Base-by-base conservation (phyloP, 1,140 invertebrate genomes). In the Habropoda laboriosa region DNA sequence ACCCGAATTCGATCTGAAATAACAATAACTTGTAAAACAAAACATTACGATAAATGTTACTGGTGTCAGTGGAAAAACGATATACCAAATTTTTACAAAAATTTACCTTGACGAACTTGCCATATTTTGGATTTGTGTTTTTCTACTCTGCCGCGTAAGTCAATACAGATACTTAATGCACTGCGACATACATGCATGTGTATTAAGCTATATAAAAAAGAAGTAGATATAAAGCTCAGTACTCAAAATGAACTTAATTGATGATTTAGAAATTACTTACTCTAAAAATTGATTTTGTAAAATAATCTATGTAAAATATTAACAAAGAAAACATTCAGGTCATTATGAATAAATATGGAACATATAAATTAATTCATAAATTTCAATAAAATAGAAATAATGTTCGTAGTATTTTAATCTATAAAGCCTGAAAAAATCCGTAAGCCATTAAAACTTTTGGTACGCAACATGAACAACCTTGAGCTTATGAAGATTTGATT, bases 21-120 rank as follows among this genome's bases (percentile, higher is more conserved):
- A 27, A 68, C 13, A 27, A 7, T 13, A 18, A 38, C 49, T 6
- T 18, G 47, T 32, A 32, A n/a, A 66, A 53, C 27, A 60, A 40
- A 35, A 53, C 16, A 30, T 38, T 27, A 5, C 13, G 24, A 53
- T 12, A 13, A 70, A 61, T 24, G 8, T 5, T 30, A 51, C 24
- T n/a, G 7, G 18, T 24, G 10, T 24, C 24, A 12, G 4, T 49
- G 1, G 16, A 60, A 57, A 72, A 61, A 47, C 49, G 3, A 47
- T 38, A 3, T 8, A 35, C 2, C 24, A 58, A 58, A 74, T 32
- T 49, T 61, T n/a, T 7, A n/a, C 55, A 67, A 77, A n/a, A 79
- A 84, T 81, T 86, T 77, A 89, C 88, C 88, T 89, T 80, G 88
- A 89, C 63, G 86, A 88, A 86, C 87, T 89, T 61, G 88, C 88